Conservation (phyloP, 2,888 invertebrate genomes). For the Chouioia cunea region DNA sequence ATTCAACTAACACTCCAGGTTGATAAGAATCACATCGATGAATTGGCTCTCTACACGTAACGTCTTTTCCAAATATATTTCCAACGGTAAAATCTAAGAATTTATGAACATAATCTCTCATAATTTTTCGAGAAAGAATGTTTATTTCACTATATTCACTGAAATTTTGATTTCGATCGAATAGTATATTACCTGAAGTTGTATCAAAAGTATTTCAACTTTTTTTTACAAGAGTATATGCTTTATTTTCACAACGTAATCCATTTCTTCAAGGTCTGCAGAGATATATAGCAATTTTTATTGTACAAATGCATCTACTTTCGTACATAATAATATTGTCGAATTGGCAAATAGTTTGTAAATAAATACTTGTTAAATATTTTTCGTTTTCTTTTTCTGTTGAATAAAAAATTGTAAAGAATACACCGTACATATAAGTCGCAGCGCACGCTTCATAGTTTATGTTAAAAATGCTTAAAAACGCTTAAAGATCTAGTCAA, state of each 20-base stretch:
- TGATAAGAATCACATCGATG: conserved; percentile 63
- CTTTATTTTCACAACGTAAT: not conserved
- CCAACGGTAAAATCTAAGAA: conserved; percentile 61
- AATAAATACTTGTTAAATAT: conserved; percentile 27
- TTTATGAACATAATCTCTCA: conserved; percentile 58
- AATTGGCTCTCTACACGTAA: conserved; percentile 62
- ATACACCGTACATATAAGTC: conserved; percentile 24
- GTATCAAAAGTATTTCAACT: conserved; percentile 25
- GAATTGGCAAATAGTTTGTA: conserved; percentile 19
- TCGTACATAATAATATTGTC: conserved; percentile 58
- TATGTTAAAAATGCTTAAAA: not conserved
- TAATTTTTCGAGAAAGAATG: conserved; percentile 43
- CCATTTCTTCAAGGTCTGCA: too few species aligned
- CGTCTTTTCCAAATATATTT: conserved; percentile 60
- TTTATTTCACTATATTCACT: conserved; percentile 12
- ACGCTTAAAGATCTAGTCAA: too few species aligned
- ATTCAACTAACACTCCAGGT: conserved; percentile 61
- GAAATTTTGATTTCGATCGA: conserved; percentile 17
- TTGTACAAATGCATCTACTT: conserved; percentile 51
- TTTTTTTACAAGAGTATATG: conserved; percentile 10
- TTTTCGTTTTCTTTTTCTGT: conserved; percentile 27
- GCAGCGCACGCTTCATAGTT: conserved; percentile 25
- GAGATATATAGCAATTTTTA: not conserved
- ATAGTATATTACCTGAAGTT: conserved; percentile 38
- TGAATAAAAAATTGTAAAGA: conserved; percentile 32